phyloP scores from a whole-genome alignment of 1,140 invertebrate genomes.

The Grapholita molesta region DNA sequence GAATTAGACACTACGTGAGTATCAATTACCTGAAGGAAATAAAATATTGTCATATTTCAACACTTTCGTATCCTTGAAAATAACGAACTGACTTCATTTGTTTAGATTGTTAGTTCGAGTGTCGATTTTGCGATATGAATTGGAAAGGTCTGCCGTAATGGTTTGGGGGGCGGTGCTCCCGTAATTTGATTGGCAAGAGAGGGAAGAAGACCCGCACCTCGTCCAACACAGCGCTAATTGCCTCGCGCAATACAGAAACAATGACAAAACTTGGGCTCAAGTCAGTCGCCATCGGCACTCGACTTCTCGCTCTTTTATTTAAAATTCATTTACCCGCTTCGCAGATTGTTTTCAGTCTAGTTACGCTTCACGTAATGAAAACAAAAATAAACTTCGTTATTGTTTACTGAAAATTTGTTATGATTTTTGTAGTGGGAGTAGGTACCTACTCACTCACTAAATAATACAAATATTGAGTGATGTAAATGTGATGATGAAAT shows the following conservation, averaged over 20 bases:
- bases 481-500: too few species aligned
- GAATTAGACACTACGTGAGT: neutral
- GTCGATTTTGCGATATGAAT: conserved; percentile 56
- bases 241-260: conserved; percentile 74
- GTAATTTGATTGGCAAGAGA: conserved; percentile 66
- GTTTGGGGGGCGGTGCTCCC: conserved; percentile 42
- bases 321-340: conserved; percentile 72
- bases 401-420: neutral
- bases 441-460: too few species aligned
- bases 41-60: neutral
- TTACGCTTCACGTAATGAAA: conserved; percentile 62
- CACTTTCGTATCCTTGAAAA: conserved; percentile 23
- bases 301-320: conserved; percentile 69
- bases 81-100: conserved; percentile 30
- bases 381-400: conserved; percentile 68
- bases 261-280: conserved; percentile 69
- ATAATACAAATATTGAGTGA: too few species aligned
- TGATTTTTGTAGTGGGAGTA: neutral
- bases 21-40: neutral
- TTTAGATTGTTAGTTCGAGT: conserved; percentile 58
- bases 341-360: conserved; percentile 67
- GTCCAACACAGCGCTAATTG: conserved; percentile 69
- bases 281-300: conserved; percentile 50
- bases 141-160: conserved; percentile 57
- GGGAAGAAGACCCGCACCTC: conserved; percentile 39